Percentiles rank a stretch among this genome's conserved stretches.
These are phyloP conservation scores for Corbicula japonica DNA, from an alignment of 2,888 invertebrate species.

Conservation along the genomic window DNA sequence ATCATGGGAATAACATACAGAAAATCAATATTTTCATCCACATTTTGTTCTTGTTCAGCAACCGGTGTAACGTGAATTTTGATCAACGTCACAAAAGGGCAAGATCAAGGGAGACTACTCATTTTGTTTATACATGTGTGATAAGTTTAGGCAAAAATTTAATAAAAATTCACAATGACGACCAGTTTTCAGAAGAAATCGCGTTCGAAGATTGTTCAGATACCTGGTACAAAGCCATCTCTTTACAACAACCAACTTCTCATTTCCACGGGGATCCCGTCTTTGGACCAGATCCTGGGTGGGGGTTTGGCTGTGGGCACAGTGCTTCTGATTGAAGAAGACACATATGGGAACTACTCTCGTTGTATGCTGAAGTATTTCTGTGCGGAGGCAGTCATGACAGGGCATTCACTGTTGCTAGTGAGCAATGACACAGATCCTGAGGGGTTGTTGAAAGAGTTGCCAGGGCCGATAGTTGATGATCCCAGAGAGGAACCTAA, in stretches of 20 bases:
- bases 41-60: constrained; percentile 11
- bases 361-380: constrained; percentile 94
- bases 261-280: constrained; percentile 94
- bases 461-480: constrained; percentile 82
- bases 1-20: not conserved
- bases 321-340: constrained; percentile 93
- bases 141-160: not conserved
- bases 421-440: constrained; percentile 88
- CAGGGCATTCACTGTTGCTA: constrained; percentile 91
- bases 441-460: constrained; percentile 78
- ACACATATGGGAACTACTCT: constrained; percentile 92
- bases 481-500: constrained; percentile 66
- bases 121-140: not conserved
- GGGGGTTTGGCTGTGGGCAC: constrained; percentile 92
- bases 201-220: constrained; percentile 81
- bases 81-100: constrained; percentile 1
- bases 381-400: constrained; percentile 94
- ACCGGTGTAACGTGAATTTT: constrained; percentile 11
- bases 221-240: constrained; percentile 91
- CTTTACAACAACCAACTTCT: constrained; percentile 91
- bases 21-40: constrained; percentile 19
- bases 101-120: constrained; percentile 32
- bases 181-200: constrained; percentile 83
- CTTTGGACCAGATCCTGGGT: constrained; percentile 92
- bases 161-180: too few relatives aligned